A percentile compares a stretch with the other conserved stretches of the same genome.
These are phyloP conservation scores for Rhodinocichla rosea DNA, from an alignment of 2,113 vertebrate genomes.

Conservation along the genomic window DNA sequence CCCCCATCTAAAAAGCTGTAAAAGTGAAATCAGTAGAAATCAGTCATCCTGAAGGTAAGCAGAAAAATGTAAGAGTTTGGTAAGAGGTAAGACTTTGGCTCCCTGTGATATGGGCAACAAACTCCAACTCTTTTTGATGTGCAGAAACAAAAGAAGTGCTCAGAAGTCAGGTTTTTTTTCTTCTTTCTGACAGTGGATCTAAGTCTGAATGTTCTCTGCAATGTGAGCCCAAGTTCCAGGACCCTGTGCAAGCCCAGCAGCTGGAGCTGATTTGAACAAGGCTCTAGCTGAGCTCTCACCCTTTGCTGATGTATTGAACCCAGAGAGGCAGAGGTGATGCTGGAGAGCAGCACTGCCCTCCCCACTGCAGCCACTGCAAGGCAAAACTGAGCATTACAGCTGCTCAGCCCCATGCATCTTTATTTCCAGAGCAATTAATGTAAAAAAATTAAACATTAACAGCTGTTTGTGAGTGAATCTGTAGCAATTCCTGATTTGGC, in stretches of 20 bases:
- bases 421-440: background rate
- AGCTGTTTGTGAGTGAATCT: slow-evolving; percentile 26
- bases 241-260: background rate
- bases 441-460: slow-evolving; percentile 35
- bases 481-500: slow-evolving; percentile 17
- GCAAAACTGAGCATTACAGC: background rate
- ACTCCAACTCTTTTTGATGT: background rate
- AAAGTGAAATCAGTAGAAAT: background rate
- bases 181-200: background rate
- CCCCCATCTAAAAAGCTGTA: background rate
- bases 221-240: background rate
- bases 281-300: background rate
- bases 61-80: background rate
- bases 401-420: background rate
- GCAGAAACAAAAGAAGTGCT: background rate
- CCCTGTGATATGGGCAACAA: background rate
- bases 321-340: background rate
- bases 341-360: background rate
- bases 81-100: background rate
- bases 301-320: background rate
- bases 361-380: background rate
- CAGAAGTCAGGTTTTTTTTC: background rate
- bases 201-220: background rate
- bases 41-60: background rate
- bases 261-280: background rate